A percentile compares a stretch with the other conserved stretches of the same genome.
phyloP scores from a whole-genome alignment of 2,888 invertebrate species.

The Boloria selene region DNA sequence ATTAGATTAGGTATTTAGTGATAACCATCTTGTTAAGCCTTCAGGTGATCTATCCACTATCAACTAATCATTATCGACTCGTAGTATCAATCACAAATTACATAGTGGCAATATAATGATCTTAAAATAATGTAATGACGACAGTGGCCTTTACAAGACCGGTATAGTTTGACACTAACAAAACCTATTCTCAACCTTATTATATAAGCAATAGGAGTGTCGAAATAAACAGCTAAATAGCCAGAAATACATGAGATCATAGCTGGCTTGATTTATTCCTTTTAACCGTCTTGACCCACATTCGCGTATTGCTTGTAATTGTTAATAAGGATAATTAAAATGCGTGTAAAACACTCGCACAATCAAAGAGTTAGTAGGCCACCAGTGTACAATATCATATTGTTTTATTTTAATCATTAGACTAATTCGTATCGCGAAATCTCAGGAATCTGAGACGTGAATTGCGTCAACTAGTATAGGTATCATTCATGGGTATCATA shows the following conservation, averaged over 20 bases:
- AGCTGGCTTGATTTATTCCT: constrained; percentile 77
- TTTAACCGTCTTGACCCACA: constrained; percentile 79
- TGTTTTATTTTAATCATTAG: constrained; percentile 6
- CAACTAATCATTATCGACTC: constrained; percentile 34
- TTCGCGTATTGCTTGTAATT: constrained; percentile 79
- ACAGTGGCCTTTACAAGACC: constrained; percentile 58
- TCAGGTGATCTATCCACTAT: constrained; percentile 41
- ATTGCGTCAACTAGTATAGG: neutral
- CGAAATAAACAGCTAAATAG: constrained; percentile 41
- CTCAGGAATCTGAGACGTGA: neutral
- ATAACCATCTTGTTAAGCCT: constrained; percentile 39
- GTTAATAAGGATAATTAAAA: constrained; percentile 82
- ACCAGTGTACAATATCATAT: constrained; percentile 20
- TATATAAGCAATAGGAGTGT: constrained; percentile 46
- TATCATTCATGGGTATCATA: too few species aligned
- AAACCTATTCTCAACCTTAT: constrained; percentile 49
- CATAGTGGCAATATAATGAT: constrained; percentile 68
- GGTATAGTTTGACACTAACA: constrained; percentile 44
- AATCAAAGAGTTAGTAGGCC: constrained; percentile 35
- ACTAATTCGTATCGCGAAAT: neutral
- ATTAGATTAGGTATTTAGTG: constrained; percentile 21
- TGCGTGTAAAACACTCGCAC: constrained; percentile 69
- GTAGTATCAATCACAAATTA: constrained; percentile 64
- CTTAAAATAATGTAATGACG: constrained; percentile 75
- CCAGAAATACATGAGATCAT: constrained; percentile 71